A percentile compares a stretch with the other conserved stretches of the same genome.
Evolutionary conservation across 2,797 vertebrate genomes (phyloP).

Genomic region (Artibeus lituratus): DNA sequence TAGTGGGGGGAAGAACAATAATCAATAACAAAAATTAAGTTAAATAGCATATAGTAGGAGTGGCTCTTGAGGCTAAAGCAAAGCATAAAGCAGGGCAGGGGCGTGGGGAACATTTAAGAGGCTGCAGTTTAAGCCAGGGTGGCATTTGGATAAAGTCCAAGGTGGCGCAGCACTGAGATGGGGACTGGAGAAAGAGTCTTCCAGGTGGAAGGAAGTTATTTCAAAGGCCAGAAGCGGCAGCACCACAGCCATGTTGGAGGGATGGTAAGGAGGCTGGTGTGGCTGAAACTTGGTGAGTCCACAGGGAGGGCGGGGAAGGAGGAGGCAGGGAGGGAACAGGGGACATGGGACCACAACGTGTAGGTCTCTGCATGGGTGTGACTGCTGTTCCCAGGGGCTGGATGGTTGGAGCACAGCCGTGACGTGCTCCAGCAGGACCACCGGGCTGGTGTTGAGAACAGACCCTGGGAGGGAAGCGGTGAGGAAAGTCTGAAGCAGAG

Average conservation of each 20-base stretch:
- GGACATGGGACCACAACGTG: no score
- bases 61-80: background rate
- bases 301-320: background rate
- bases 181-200: background rate
- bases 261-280: accelerated
- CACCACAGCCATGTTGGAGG: no score
- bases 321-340: background rate
- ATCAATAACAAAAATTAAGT: background rate
- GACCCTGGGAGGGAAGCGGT: accelerated
- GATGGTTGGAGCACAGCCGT: background rate
- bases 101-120: no score
- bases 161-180: background rate
- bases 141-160: background rate
- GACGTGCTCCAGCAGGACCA: background rate
- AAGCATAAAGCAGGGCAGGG: background rate
- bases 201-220: background rate
- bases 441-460: background rate
- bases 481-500: background rate
- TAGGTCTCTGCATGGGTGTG: accelerated
- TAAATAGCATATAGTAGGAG: background rate
- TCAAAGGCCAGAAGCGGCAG: background rate
- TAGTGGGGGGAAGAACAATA: background rate
- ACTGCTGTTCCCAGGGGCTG: background rate
- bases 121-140: background rate
- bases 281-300: background rate